Evolutionary conservation across 1,140 invertebrate species (phyloP), one percentile per base, ranked within the genome.

Genomic region (Varroa destructor): DNA sequence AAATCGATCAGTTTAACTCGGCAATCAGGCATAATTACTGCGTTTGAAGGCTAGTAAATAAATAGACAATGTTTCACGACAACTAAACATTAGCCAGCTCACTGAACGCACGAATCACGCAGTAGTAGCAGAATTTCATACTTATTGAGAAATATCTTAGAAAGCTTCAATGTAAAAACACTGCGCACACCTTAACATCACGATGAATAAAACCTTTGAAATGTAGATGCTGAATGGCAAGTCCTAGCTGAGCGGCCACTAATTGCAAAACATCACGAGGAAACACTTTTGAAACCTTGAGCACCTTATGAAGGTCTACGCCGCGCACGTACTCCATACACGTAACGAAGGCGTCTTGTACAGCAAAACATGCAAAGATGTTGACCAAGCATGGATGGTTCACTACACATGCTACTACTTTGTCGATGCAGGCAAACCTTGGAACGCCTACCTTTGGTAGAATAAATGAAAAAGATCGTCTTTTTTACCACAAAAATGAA

Each of bases 171-270:
- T 51, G 46, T 51, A 51, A 51, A 51, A 51, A 51, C 46, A 5
- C 46, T 51, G 46, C 8, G 8, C 3, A 8, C 46, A 51, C 46
- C 36, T 67, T 67, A 10, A 67, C 46, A 40, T 67, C 61, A 12
- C 61, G 61, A 67, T 67, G 61, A 40, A 67, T 67, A 37, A 67
- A 67, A 14, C 61, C 61, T 40, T 67, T 67, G 37, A 25, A 67
- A 37, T 67, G 61, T 46, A 67, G 61, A 67, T 67, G 61, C 37
- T 67, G 61, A 12, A 67, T 67, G 3, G 61, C 61, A 46, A 67
- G 40, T 2, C 61, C 61, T 1, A 67, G 10, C 46, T 67, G 61
- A 67, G 61, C 61, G 37, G 46, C 40, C 8, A 40, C 37, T 8
- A 67, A 5, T 40, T 40, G 40, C 40, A 67, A 14, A 40, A 67